These are phyloP conservation scores for Streblospio benedicti DNA, from an alignment of 1,140 invertebrate species.

Conservation along the genomic window DNA sequence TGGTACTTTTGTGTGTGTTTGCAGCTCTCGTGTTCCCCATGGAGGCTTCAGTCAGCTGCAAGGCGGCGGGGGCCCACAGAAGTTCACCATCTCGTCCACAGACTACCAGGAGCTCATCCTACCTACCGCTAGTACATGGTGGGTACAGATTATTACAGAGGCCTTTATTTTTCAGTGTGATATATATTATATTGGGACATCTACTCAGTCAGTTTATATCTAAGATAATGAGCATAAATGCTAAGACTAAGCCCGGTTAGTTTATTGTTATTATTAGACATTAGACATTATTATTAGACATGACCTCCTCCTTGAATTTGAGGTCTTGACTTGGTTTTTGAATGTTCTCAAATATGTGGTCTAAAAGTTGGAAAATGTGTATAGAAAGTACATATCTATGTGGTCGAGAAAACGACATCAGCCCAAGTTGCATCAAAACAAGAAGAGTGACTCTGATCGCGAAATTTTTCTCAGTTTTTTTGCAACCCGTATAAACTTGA, in stretches of 20 bases:
- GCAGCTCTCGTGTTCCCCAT: conserved; percentile 38
- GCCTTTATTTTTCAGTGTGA: neutral
- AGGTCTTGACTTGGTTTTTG: no score
- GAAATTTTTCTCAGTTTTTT: no score
- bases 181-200: neutral
- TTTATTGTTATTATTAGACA: neutral
- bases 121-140: conserved; percentile 40
- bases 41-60: conserved; percentile 36
- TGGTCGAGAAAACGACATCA: no score
- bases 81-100: conserved; percentile 34
- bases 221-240: neutral
- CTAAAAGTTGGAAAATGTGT: no score
- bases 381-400: no score
- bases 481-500: no score
- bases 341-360: no score
- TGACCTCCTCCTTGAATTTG: no score
- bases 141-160: no score
- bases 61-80: conserved; percentile 30
- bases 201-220: no score
- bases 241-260: neutral
- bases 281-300: neutral
- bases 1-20: conserved; percentile 14
- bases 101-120: conserved; percentile 24
- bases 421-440: no score
- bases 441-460: no score